Conservation (phyloP, 35 echinoderm and acorn worm species). For the Ptychodera flava region DNA sequence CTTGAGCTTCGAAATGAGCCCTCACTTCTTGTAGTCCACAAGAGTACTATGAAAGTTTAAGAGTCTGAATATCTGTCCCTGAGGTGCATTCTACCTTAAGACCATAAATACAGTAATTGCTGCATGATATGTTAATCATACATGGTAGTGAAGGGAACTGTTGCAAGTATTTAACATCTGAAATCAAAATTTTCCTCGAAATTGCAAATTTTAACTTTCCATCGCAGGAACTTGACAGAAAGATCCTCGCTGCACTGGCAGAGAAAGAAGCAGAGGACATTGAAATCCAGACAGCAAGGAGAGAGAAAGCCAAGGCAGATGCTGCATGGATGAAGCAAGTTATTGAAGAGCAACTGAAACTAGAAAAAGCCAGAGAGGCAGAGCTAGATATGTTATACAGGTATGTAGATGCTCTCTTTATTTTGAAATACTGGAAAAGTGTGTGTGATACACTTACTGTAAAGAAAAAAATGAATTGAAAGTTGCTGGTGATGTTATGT, state of each 20-base stretch:
- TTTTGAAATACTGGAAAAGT: too few relatives aligned
- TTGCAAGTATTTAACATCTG: too few relatives aligned
- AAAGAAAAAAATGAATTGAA: background rate
- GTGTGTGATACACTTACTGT: background rate
- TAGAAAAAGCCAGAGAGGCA: slow-evolving; percentile 93
- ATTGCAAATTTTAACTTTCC: too few relatives aligned
- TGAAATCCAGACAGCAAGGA: slow-evolving; percentile 50
- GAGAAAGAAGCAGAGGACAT: slow-evolving; percentile 64
- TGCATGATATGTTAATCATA: too few relatives aligned
- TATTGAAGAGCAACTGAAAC: slow-evolving; percentile 80
- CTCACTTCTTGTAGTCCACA: too few relatives aligned
- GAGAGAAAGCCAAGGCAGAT: slow-evolving; percentile 91
- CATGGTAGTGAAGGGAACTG: too few relatives aligned
- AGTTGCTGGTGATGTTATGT: background rate
- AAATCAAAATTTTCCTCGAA: too few relatives aligned
- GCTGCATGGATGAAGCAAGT: slow-evolving; percentile 98
- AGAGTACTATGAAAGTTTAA: too few relatives aligned
- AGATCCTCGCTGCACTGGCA: slow-evolving; percentile 75
- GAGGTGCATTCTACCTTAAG: too few relatives aligned
- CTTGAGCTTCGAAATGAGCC: too few relatives aligned
- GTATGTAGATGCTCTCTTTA: slow-evolving; percentile 18
- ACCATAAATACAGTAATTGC: too few relatives aligned
- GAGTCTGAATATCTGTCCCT: too few relatives aligned
- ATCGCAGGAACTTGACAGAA: slow-evolving; percentile 83
- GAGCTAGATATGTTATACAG: slow-evolving; percentile 90